Base-by-base conservation (phyloP, 2,888 invertebrate species). In the Chouioia cunea region DNA sequence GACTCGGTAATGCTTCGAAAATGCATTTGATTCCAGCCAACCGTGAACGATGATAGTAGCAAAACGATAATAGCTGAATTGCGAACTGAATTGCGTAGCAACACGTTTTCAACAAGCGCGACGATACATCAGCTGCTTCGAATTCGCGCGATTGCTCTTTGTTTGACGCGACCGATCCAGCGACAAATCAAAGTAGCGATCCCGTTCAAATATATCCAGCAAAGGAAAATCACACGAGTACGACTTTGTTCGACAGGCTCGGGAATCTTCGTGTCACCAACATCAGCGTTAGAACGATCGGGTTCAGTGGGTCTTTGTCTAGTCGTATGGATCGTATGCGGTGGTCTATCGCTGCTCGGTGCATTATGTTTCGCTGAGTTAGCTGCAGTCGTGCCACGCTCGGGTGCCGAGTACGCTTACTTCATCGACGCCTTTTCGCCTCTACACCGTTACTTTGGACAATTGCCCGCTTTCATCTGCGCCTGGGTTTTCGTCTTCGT, bases 221-320 rank as follows among this genome's bases (percentile, higher is more conserved):
- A 4, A 48, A 10, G n/a, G 16, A 15, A 48, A 4, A 48, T 12
- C 15, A 48, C 6, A 53, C 53, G 6, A 18, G 18, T n/a, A 12
- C n/a, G 3, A 27, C 27, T 54, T 10, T 23, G 2, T 43, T 20
- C 46, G 4, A 16, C 76, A 87, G 88, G 90, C 53, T 95, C 95
- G 10, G 96, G 96, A 64, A 94, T 96, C 73, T 96, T 96, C 81
- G 91, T 96, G 6, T 93, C 95, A 0, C 94, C 96, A 1, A 90
- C 92, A 3, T 91, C 92, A 6, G 95, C 95, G 0, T 86, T 95
- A 44, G 86, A 89, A 77, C 89, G 91, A 77, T 91, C 94, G 0
- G 95, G 95, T 47, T 95, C 95, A 6, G 91, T 95, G 1, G 95
- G 91, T 2, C 87, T 93, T 79, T 93, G 93, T 77, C 86, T 96